phyloP scores from a whole-genome alignment of 2,113 vertebrate species.

The Melanotaenia duboulayi region DNA sequence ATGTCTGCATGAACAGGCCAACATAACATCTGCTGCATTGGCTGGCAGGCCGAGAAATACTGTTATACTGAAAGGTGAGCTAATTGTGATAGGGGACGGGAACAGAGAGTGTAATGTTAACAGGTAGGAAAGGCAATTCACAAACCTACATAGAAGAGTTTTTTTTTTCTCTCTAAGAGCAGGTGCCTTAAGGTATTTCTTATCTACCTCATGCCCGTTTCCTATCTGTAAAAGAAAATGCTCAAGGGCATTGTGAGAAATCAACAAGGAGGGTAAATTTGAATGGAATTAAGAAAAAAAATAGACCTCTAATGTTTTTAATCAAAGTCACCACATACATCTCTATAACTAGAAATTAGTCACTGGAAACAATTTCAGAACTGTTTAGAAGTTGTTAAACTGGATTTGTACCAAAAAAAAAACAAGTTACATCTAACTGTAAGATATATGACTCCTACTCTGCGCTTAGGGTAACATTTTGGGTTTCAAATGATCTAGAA shows the following conservation, averaged over 20 bases:
- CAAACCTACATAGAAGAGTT: constrained; percentile 33
- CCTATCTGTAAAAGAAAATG: constrained; percentile 52
- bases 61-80: constrained; percentile 72
- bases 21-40: constrained; percentile 80
- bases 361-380: constrained; percentile 3
- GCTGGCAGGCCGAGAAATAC: constrained; percentile 56
- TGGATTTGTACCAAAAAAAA: constrained; percentile 7
- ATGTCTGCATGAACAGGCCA: constrained; percentile 77
- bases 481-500: constrained; percentile 35
- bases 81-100: constrained; percentile 53
- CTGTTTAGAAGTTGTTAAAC: constrained; percentile 28
- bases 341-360: constrained; percentile 30
- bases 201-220: constrained; percentile 56
- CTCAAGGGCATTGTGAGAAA: constrained; percentile 44
- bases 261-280: constrained; percentile 47
- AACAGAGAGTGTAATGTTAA: constrained; percentile 48
- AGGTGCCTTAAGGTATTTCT: constrained; percentile 70
- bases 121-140: constrained; percentile 62
- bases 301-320: constrained; percentile 27
- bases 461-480: constrained; percentile 12
- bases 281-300: constrained; percentile 39
- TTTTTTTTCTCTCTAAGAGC: constrained; percentile 17
- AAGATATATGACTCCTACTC: background rate
- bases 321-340: constrained; percentile 19
- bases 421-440: background rate